phyloP scores from a whole-genome alignment of 2,797 vertebrate genomes.

The Lateolabrax maculatus region DNA sequence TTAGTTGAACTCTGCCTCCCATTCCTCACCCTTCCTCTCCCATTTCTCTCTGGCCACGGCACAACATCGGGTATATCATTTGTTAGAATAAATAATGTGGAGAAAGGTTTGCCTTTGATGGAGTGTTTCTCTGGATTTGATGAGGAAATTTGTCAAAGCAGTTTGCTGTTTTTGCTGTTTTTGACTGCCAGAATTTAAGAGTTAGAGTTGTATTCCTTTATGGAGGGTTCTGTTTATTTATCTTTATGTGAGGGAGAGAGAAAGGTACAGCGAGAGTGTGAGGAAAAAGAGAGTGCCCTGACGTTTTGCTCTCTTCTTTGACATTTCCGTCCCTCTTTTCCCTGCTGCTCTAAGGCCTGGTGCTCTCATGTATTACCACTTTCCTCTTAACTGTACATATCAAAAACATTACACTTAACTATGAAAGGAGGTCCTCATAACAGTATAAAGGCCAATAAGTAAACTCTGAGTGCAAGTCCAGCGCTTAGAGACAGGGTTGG shows the following conservation, averaged over 20 bases:
- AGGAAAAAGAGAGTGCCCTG: conserved; percentile 2
- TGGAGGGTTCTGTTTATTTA: conserved; percentile 18
- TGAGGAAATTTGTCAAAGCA: conserved; percentile 63
- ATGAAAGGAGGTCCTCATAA: conserved; percentile 17
- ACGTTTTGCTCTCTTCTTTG: conserved; percentile 30
- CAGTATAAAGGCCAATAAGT: conserved; percentile 20
- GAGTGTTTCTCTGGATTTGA: conserved; percentile 67
- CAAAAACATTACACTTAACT: conserved; percentile 35
- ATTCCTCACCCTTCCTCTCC: conserved; percentile 58
- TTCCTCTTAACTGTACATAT: conserved; percentile 27
- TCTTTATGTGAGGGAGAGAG: conserved; percentile 2
- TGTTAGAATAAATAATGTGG: conserved; percentile 61
- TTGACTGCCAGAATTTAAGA: conserved; percentile 38
- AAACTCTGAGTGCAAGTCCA: conserved; percentile 2
- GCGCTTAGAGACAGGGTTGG: conserved; percentile 11
- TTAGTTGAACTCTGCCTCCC: conserved; percentile 79
- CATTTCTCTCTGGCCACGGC: conserved; percentile 39
- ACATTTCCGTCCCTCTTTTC: conserved; percentile 39
- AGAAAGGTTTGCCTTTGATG: conserved; percentile 53
- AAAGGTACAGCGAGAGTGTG: background rate
- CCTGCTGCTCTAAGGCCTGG: conserved; percentile 26
- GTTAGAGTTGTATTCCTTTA: conserved; percentile 32
- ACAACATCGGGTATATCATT: conserved; percentile 49
- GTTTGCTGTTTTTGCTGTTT: conserved; percentile 55
- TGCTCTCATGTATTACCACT: conserved; percentile 33